Evolutionary conservation across 2,888 invertebrate species (phyloP), one percentile per base, ranked within the genome.

Genomic region (Stenurella melanura): DNA sequence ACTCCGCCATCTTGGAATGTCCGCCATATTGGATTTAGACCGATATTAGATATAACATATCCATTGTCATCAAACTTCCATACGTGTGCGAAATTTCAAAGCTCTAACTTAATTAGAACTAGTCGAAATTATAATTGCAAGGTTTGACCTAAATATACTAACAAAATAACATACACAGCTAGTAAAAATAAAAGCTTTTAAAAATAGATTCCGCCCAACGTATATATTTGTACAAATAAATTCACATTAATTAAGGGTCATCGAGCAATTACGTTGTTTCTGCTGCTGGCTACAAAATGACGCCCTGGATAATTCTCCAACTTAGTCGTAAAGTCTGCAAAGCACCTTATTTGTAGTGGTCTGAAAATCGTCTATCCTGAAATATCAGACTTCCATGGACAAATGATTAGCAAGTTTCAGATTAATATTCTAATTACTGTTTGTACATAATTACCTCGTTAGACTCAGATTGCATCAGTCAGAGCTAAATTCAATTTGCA

Each of bases 401-500:
- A 64, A 73, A 60, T 76, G 64, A 73, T 73, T 71, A 67, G 64
- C 64, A 77, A 74, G 77, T 77, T 74, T 72, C 68, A 7, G 72
- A 77, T 74, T 77, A 72, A 77, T 77, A 73, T 72, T 64, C 77
- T 68, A 42, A 74, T 68, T 69, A 72, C 26, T 57, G 50, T 69
- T 34, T 56, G 50, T 69, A 77, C 71, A 56, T 74, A 77, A 77
- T 77, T 77, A 77, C 42, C 70, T 77, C 19, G 69, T 58, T 57
- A 38, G 15, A 66, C 57, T 66, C 57, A 72, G 56, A 72, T 56
- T 71, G 71, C 72, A 61, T 68, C 68, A 74, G 70, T 71, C 19
- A 58, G 57, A 56, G 34, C 30, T 64, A 60, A 69, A 74, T 68
- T 68, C 5, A 74, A 77, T 64, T 77, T 72, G 54, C 50, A 60